Evolutionary conservation across 2,888 invertebrate species (phyloP).

Genomic region (Ectemnius lituratus): DNA sequence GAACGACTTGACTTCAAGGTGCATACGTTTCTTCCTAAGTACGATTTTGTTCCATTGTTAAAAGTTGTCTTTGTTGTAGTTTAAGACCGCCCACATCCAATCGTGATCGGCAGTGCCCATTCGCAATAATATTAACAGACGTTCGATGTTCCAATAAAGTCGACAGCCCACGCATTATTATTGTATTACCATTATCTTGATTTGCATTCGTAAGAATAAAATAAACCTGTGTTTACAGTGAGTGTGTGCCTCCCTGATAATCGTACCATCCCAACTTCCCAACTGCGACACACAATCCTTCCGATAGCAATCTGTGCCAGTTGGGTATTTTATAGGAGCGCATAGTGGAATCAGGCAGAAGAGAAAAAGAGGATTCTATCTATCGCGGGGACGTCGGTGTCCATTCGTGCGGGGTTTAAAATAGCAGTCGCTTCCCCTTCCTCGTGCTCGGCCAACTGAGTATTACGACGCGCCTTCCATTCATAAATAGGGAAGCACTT

Average conservation of each 20-base stretch:
- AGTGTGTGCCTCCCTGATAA: slow-evolving; percentile 6
- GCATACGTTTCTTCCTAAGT: slow-evolving; percentile 58
- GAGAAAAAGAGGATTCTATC: slow-evolving; percentile 26
- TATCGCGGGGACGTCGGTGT: slow-evolving; percentile 39
- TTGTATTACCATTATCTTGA: slow-evolving; percentile 64
- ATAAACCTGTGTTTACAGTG: slow-evolving; percentile 75
- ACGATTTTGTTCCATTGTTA: slow-evolving; percentile 22
- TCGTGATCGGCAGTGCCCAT: too few species aligned
- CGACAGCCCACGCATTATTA: slow-evolving; percentile 39
- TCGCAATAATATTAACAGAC: slow-evolving; percentile 51
- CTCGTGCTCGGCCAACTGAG: slow-evolving; percentile 27
- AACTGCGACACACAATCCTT: too few species aligned
- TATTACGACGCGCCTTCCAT: slow-evolving; percentile 63
- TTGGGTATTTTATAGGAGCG: background rate
- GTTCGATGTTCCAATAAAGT: too few species aligned
- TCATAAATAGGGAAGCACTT: slow-evolving; percentile 69
- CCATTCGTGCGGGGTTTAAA: slow-evolving; percentile 56
- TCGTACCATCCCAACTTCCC: too few species aligned
- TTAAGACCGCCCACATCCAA: too few species aligned
- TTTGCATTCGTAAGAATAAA: slow-evolving; percentile 75
- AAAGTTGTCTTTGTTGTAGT: background rate
- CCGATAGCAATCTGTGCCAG: too few species aligned
- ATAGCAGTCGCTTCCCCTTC: slow-evolving; percentile 55
- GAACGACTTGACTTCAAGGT: slow-evolving; percentile 3
- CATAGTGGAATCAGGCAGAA: slow-evolving; percentile 12